Base-by-base conservation (phyloP, 2,113 vertebrate species). In the Scomber scombrus region DNA sequence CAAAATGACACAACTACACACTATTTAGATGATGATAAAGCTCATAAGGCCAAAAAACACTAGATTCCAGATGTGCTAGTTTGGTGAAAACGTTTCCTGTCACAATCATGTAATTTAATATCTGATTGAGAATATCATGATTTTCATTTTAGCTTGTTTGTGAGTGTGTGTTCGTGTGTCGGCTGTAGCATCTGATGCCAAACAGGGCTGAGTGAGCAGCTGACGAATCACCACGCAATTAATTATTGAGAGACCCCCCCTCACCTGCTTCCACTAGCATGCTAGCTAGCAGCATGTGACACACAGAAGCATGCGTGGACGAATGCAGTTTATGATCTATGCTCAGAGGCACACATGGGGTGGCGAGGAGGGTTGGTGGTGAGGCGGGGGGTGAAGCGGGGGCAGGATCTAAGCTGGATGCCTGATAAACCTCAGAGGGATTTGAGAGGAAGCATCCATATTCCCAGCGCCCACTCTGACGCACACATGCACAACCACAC, bases 161-260 rank as follows among this genome's bases (percentile, higher is more conserved):
- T 40, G 55, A 13, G 57, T 23, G 50, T 45, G 52, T 2, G 15
- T 54, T 55, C 40, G 55, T 45, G 43, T 40, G 49, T 23, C 15
- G 40, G 26, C 12, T 26, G 23, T 26, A 26, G 23, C 23, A 2
- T 26, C 23, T 45, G 18, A 34, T 56, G 72, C 77, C 76, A 74
- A 54, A 54, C 60, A 54, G 63, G 60, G 62, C 80, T 64, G 82
- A 71, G 82, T 60, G 86, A 92, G 82, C 86, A 86, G 85, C 88
- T 89, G 85, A 91, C 23, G 77, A 88, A 90, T 84, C 83, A 71
- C 56, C 72, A 52, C 2, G 61, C 78, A 29, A 91, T 93, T 71
- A 87, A 94, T 94, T 90, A 92, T 89, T 91, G 73, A 93, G 83
- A 74, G 65, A 69, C 67, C 61, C 60, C 67, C 61, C 60, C 88